phyloP scores from a whole-genome alignment of 2,888 invertebrate species.

The Pollenia amentaria region DNA sequence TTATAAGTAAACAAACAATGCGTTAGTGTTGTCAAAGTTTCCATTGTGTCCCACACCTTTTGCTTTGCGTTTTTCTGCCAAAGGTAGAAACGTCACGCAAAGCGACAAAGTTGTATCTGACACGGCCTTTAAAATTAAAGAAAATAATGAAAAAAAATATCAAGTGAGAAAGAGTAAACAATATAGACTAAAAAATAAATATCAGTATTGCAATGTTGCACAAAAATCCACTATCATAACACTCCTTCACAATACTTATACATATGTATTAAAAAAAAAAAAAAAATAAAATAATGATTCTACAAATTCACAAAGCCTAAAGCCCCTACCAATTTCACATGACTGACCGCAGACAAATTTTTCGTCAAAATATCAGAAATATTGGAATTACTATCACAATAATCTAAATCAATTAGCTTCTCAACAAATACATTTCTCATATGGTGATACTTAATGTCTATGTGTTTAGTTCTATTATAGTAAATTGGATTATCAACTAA shows the following conservation, averaged over 20 bases:
- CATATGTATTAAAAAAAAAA: background rate
- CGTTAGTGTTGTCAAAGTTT: too few species aligned
- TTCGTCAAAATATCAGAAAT: constrained; percentile 65
- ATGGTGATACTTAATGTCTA: constrained; percentile 47
- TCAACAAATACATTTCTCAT: constrained; percentile 47
- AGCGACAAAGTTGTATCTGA: too few species aligned
- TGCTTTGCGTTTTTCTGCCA: too few species aligned
- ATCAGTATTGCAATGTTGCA: too few species aligned
- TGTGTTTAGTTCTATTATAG: constrained; percentile 55
- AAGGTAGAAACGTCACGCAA: too few species aligned
- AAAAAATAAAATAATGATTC: background rate
- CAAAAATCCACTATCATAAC: background rate
- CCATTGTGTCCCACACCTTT: too few species aligned
- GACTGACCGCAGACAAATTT: constrained; percentile 33
- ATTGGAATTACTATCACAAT: constrained; percentile 56
- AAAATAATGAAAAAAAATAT: too few species aligned
- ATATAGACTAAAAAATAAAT: too few species aligned
- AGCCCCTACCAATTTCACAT: constrained; percentile 47
- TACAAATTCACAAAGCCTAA: constrained; percentile 4
- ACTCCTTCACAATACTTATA: background rate
- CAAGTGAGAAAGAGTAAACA: too few species aligned
- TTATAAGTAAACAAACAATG: too few species aligned
- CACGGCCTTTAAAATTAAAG: too few species aligned
- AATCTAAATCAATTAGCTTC: constrained; percentile 50
- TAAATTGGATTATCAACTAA: constrained; percentile 49